phyloP scores from a whole-genome alignment of 2,797 vertebrate genomes.

The Poeciliopsis turneri region DNA sequence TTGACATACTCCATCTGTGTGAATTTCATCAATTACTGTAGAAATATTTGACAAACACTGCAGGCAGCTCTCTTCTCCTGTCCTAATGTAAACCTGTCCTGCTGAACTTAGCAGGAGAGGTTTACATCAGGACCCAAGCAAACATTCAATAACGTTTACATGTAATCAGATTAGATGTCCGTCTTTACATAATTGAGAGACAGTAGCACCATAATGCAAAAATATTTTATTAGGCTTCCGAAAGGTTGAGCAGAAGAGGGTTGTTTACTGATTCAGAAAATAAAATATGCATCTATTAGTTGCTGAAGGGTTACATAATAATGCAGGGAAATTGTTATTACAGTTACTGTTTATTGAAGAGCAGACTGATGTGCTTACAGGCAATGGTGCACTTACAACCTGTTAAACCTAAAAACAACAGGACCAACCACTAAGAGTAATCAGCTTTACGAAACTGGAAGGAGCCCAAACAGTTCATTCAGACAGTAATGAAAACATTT shows the following conservation, averaged over 20 bases:
- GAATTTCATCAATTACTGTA: neutral
- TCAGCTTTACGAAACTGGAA: constrained; percentile 1
- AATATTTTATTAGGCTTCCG: neutral
- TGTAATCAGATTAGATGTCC: neutral
- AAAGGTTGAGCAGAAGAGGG: neutral
- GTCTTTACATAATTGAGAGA: neutral
- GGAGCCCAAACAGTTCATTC: neutral
- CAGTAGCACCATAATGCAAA: neutral
- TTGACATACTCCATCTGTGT: neutral
- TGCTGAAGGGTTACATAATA: neutral
- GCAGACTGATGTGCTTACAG: neutral
- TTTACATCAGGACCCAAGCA: neutral
- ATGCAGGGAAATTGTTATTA: neutral
- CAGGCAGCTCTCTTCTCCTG: neutral
- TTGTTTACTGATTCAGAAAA: neutral
- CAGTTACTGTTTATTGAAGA: neutral
- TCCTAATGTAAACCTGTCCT: no score
- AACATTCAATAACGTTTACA: neutral
- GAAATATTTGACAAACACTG: constrained; percentile 2
- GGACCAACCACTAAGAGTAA: neutral
- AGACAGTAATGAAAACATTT: neutral
- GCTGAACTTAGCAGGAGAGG: neutral
- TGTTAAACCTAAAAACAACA: neutral
- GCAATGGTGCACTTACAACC: neutral
- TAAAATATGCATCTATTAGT: neutral